These are phyloP conservation scores for Hedychridium roseum DNA, from an alignment of 2,888 invertebrate species.

Conservation along the genomic window DNA sequence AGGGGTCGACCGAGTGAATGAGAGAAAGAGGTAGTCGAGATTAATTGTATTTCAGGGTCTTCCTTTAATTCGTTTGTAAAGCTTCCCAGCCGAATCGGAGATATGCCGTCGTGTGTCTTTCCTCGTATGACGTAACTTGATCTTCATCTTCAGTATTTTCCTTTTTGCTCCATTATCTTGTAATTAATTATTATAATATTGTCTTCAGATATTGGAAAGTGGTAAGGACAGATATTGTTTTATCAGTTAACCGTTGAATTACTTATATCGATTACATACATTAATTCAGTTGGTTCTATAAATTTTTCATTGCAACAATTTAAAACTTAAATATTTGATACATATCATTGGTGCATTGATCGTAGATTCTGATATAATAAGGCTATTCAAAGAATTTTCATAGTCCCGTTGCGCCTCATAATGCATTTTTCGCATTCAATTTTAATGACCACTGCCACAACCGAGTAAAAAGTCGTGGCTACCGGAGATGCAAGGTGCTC, in stretches of 20 bases:
- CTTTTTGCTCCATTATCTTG: too few species aligned
- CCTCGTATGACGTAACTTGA: slow-evolving; percentile 12
- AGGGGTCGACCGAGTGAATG: neutral
- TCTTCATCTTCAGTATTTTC: slow-evolving; percentile 9
- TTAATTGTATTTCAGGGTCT: slow-evolving; percentile 50
- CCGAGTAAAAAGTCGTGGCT: neutral
- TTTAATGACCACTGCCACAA: slow-evolving; percentile 8
- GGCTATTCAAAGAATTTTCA: too few species aligned
- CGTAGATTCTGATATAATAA: too few species aligned
- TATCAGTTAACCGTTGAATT: too few species aligned
- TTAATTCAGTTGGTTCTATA: too few species aligned
- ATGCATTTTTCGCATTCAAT: neutral
- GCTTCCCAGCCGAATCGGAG: slow-evolving; percentile 40
- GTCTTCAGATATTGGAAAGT: too few species aligned
- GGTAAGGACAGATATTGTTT: too few species aligned
- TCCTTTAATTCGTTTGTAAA: slow-evolving; percentile 47
- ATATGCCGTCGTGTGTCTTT: slow-evolving; percentile 39
- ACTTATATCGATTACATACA: too few species aligned
- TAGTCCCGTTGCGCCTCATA: neutral
- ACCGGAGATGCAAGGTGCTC: neutral
- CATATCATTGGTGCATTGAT: too few species aligned
- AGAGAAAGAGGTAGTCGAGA: slow-evolving; percentile 26
- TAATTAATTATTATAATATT: too few species aligned
- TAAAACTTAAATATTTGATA: too few species aligned
- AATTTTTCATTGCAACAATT: too few species aligned